Percentiles rank a stretch among this genome's conserved stretches.
phyloP scores from a whole-genome alignment of 2,113 vertebrate genomes.

The Protobothrops mucrosquamatus region DNA sequence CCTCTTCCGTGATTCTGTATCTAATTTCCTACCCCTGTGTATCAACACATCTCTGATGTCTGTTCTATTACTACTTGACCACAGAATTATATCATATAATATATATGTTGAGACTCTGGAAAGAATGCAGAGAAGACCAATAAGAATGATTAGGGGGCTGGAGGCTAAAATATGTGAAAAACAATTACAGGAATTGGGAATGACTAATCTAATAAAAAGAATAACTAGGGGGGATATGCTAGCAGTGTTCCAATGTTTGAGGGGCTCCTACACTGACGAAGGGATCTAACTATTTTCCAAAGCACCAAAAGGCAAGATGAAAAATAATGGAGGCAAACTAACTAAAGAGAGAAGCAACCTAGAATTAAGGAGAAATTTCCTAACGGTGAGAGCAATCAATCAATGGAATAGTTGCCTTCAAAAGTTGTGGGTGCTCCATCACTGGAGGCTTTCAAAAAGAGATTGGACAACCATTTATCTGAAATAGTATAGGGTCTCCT shows the following conservation, averaged over 20 bases:
- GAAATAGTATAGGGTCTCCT: too few relatives aligned
- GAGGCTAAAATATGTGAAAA: not conserved
- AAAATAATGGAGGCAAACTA: too few relatives aligned
- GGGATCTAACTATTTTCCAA: too few relatives aligned
- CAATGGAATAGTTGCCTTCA: too few relatives aligned
- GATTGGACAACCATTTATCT: too few relatives aligned
- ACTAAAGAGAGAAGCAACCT: too few relatives aligned
- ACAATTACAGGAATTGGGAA: not conserved
- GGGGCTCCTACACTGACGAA: too few relatives aligned
- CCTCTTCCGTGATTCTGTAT: not conserved
- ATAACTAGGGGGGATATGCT: not conserved
- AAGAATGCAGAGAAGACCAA: not conserved
- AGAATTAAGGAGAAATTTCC: too few relatives aligned
- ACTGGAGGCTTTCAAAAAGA: too few relatives aligned
- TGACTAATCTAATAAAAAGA: not conserved
- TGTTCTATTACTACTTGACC: not conserved
- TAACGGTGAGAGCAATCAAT: too few relatives aligned
- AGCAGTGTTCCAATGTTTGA: not conserved
- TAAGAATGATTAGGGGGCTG: not conserved
- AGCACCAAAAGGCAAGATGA: too few relatives aligned
- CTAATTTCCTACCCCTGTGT: not conserved
- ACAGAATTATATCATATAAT: not conserved
- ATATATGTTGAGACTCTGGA: not conserved
- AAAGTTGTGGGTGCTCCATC: too few relatives aligned
- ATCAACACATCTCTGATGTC: not conserved